Percentiles rank a stretch among this genome's conserved stretches.
Conservation (phyloP, 2,113 vertebrate genomes). For the Oreochromis tanganicae region DNA sequence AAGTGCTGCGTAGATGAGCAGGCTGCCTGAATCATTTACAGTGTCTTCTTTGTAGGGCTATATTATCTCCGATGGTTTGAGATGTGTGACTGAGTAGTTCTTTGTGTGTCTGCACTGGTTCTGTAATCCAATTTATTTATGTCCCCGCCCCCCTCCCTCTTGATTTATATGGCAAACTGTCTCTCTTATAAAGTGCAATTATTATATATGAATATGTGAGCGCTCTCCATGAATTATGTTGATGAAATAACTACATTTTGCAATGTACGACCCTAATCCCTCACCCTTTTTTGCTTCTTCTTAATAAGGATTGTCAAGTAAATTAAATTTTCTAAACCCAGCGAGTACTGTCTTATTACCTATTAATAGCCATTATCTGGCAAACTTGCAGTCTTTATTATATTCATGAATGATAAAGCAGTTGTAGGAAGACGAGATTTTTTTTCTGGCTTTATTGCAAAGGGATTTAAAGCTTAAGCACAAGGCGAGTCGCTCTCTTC, state of each 20-base stretch:
- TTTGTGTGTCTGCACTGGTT: constrained; percentile 51
- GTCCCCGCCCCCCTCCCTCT: constrained; percentile 15
- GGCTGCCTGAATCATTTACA: constrained; percentile 26
- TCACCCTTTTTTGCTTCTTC: constrained; percentile 61
- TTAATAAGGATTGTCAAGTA: constrained; percentile 74
- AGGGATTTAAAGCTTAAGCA: constrained; percentile 23
- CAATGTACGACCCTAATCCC: constrained; percentile 62
- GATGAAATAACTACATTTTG: constrained; percentile 66
- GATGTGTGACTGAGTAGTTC: constrained; percentile 41
- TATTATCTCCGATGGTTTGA: constrained; percentile 32
- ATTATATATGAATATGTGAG: constrained; percentile 65
- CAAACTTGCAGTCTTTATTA: background rate
- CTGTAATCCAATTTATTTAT: constrained; percentile 57
- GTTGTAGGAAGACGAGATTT: background rate
- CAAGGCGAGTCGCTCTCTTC: background rate
- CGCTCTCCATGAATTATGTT: constrained; percentile 59
- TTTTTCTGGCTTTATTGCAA: constrained; percentile 24
- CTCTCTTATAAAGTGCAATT: constrained; percentile 78
- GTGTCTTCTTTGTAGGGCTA: constrained; percentile 51
- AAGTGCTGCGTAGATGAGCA: constrained; percentile 21
- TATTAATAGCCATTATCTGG: constrained; percentile 1
- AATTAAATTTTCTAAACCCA: constrained; percentile 70
- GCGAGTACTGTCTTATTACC: constrained; percentile 11
- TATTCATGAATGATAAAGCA: constrained; percentile 8
- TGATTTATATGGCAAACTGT: constrained; percentile 52